These are phyloP conservation scores for Onthophagus sagittarius DNA, from an alignment of 2,888 invertebrate genomes.

Conservation along the genomic window DNA sequence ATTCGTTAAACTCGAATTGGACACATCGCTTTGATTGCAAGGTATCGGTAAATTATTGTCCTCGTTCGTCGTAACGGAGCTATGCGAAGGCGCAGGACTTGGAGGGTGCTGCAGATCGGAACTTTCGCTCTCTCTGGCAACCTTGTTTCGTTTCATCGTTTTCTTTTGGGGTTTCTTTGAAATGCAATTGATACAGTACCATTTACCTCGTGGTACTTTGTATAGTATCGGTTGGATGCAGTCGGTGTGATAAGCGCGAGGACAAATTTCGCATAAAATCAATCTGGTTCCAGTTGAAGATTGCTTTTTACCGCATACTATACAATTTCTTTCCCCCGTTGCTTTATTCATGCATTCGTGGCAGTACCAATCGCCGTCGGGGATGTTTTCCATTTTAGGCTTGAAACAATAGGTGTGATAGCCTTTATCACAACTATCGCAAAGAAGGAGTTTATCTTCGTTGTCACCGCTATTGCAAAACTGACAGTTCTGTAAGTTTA, in stretches of 20 bases:
- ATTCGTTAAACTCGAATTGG: constrained; percentile 40
- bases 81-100: constrained; percentile 68
- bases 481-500: constrained; percentile 83
- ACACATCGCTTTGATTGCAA: constrained; percentile 44
- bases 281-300: constrained; percentile 56
- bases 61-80: constrained; percentile 64
- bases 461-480: constrained; percentile 96
- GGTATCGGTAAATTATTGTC: constrained; percentile 40
- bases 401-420: constrained; percentile 99
- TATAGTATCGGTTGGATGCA: constrained; percentile 85
- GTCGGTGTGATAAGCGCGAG: constrained; percentile 87
- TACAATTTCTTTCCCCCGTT: constrained; percentile 87
- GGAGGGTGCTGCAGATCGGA: constrained; percentile 47
- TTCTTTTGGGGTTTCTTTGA: constrained; percentile 71
- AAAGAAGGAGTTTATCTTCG: constrained; percentile 89
- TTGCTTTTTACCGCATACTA: constrained; percentile 80
- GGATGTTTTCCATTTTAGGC: constrained; percentile 93
- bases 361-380: constrained; percentile 98
- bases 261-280: constrained; percentile 85
- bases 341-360: constrained; percentile 93
- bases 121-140: constrained; percentile 55
- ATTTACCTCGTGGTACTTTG: constrained; percentile 57
- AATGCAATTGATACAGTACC: constrained; percentile 81
- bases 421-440: constrained; percentile 97
- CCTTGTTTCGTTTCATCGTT: constrained; percentile 56